Conservation (phyloP, 1,140 invertebrate genomes). For the Panulirus ornatus region DNA sequence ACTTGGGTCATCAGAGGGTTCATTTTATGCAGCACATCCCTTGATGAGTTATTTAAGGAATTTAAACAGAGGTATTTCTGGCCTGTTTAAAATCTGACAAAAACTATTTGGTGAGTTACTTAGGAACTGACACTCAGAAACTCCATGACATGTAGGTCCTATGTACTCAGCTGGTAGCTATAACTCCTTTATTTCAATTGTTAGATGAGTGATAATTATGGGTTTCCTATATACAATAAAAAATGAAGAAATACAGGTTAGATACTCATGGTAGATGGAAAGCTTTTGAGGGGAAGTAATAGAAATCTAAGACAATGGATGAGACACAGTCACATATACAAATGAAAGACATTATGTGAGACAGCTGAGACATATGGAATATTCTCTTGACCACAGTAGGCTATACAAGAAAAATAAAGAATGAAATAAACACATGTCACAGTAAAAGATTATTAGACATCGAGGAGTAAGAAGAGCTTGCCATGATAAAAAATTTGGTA, state of each 20-base stretch:
- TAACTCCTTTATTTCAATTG: constrained; percentile 6
- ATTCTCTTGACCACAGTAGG: background rate
- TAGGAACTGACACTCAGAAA: constrained; percentile 23
- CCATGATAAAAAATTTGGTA: background rate
- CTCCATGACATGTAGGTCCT: constrained; percentile 31
- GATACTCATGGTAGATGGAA: constrained; percentile 17
- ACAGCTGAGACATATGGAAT: background rate
- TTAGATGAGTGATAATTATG: constrained; percentile 24
- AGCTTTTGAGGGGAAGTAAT: background rate
- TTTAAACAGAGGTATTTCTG: too few relatives aligned
- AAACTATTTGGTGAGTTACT: constrained; percentile 5
- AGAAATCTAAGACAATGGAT: background rate
- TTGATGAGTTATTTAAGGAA: background rate
- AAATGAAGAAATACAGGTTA: constrained; percentile 3
- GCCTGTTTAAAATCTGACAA: too few relatives aligned
- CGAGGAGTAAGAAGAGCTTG: background rate
- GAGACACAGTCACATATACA: background rate
- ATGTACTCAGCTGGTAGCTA: background rate
- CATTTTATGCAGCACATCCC: background rate
- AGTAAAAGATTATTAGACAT: background rate
- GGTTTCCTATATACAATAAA: constrained; percentile 11
- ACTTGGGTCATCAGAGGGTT: background rate
- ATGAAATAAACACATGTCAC: background rate
- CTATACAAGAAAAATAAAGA: background rate
- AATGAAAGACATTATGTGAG: background rate